Evolutionary conservation across 2,888 invertebrate species (phyloP), one percentile per base, ranked within the genome.

Genomic region (Prosopocoilus inquinatus): DNA sequence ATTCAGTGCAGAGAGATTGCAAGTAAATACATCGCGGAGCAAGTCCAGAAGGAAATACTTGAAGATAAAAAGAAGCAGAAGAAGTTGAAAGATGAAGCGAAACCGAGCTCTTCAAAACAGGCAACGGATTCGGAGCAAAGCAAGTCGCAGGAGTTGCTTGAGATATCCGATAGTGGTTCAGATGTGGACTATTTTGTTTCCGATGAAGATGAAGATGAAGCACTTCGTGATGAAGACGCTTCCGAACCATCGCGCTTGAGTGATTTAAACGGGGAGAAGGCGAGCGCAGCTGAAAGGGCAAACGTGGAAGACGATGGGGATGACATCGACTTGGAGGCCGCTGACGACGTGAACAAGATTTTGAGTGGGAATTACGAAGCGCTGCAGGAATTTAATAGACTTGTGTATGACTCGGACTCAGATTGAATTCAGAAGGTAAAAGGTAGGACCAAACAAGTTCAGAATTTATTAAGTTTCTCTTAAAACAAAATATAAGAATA

Each of bases 1-100:
- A 84, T 85, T 48, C 81, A 83, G 50, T 88, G 89, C 57, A 81
- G 92, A 44, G 88, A 90, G 75, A 86, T 89, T 62, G 83, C 91
- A 50, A 88, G 85, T 67, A 81, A 80, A 63, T 83, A 84, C 64
- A 83, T 88, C 36, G 83, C 84, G 51, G 79, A 82, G 2, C 75
- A 50, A 70, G 1, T 74, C 69, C 59, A 76, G 61, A 48, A 67
- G 73, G 0, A 77, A 75, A 32, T 62, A 76, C 72, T 60, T 5
- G 51, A 53, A 53, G 54, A 57, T 47, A 34, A 58, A 60, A 61
- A 60, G 59, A 28, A 63, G 52, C 46, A 50, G 12, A 32, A 39
- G 34, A 45, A 53, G 20, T 36, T 58, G 11, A 54, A 48, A 33
- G 50, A 58, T 35, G 52, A 51, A 35, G 51, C 38, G 7, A 53